Evolutionary conservation across 37 sponge, comb jelly and placozoan genomes (phyloP).

Genomic region (Diacarnus erythraeanus): DNA sequence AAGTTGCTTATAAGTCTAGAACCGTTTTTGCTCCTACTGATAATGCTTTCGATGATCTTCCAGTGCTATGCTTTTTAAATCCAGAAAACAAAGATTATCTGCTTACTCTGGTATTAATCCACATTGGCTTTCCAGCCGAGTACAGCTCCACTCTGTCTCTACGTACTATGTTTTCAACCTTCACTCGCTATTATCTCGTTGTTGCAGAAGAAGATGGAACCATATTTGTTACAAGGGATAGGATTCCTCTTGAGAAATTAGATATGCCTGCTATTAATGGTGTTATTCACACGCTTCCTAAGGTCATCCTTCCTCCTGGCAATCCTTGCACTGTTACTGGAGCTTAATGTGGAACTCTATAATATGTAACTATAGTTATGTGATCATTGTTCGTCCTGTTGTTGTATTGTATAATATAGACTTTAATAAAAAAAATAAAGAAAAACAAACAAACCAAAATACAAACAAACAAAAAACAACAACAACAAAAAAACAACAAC

Average conservation of each 20-base stretch:
- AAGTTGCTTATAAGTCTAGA: neutral
- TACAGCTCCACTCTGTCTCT: conserved; percentile 27
- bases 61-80: conserved; percentile 12
- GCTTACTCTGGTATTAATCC: neutral
- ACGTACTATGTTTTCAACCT: neutral
- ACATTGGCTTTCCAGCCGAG: conserved; percentile 25
- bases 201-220: neutral
- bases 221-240: neutral
- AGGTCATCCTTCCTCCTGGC: neutral
- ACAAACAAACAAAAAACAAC: too few species aligned
- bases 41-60: conserved; percentile 17
- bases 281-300: conserved; percentile 34
- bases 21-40: conserved; percentile 54
- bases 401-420: too few species aligned
- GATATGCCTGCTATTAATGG: conserved; percentile 49
- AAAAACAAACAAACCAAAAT: too few species aligned
- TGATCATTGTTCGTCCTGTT: too few species aligned
- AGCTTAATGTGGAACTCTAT: too few species aligned
- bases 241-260: conserved; percentile 9
- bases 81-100: conserved; percentile 5
- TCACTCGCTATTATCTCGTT: neutral
- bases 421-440: too few species aligned
- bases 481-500: too few species aligned
- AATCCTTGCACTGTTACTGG: too few species aligned
- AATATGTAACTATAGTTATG: too few species aligned